Percentiles rank a stretch among this genome's conserved stretches.
phyloP scores from a whole-genome alignment of 2,797 vertebrate genomes.

The Notolabrus celidotus region DNA sequence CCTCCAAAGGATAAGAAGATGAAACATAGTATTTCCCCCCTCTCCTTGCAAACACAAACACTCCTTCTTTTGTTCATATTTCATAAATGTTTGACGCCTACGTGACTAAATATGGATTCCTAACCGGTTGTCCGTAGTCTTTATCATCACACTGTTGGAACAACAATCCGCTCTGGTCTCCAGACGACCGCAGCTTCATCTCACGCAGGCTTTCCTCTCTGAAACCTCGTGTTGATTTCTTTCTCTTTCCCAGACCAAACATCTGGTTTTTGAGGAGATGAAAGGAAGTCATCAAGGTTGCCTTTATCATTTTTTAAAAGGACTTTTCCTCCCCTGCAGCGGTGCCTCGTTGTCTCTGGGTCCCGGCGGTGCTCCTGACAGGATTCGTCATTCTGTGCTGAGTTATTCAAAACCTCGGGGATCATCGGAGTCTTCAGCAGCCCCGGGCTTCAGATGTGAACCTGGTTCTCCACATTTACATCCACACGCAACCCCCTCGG shows the following conservation, averaged over 20 bases:
- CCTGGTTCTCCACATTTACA: constrained; percentile 26
- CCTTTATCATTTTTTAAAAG: background rate
- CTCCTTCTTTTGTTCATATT: background rate
- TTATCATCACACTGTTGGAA: background rate
- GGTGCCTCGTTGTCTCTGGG: constrained; percentile 27
- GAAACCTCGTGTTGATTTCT: constrained; percentile 23
- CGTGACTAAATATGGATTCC: constrained; percentile 7
- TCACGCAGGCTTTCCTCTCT: background rate
- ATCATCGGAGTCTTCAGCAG: constrained; percentile 24
- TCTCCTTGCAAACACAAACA: background rate
- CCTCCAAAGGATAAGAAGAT: background rate
- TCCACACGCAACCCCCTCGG: background rate
- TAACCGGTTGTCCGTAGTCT: background rate
- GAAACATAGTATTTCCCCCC: background rate
- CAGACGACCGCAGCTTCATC: background rate
- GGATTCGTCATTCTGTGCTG: constrained; percentile 29
- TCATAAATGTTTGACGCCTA: background rate
- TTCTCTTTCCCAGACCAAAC: background rate
- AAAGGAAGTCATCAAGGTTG: background rate
- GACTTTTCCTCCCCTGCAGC: constrained; percentile 28
- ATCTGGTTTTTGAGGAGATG: background rate
- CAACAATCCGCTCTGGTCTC: background rate
- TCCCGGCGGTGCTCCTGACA: constrained; percentile 44
- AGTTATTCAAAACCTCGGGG: constrained; percentile 50
- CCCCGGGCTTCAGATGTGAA: constrained; percentile 24